These are phyloP conservation scores for Halocaridina rubra DNA, from an alignment of 2,888 invertebrate species.

Conservation along the genomic window DNA sequence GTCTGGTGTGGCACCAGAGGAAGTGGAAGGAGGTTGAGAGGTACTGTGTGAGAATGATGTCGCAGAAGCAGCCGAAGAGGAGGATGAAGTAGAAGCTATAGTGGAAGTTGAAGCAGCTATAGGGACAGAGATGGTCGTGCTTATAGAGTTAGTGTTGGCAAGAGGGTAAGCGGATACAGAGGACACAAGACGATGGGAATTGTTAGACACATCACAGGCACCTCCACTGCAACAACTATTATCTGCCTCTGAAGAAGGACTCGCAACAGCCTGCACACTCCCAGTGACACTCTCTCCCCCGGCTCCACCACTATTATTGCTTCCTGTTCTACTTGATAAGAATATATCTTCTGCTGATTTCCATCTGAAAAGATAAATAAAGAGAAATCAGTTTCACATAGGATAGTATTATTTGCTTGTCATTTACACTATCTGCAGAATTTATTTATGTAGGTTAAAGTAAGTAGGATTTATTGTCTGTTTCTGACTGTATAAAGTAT, in stretches of 20 bases:
- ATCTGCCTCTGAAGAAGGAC: conserved; percentile 6
- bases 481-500: no score
- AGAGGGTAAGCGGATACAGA: conserved; percentile 54
- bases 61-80: conserved; percentile 46
- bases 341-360: conserved; percentile 53
- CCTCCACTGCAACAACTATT: conserved; percentile 1
- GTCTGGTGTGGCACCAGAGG: not conserved
- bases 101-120: conserved; percentile 48
- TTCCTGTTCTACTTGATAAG: conserved; percentile 19
- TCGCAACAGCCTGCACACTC: not conserved
- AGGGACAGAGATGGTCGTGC: conserved; percentile 26
- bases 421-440: no score
- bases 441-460: no score
- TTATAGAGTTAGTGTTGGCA: conserved; percentile 37
- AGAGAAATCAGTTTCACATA: no score
- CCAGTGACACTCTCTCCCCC: not conserved
- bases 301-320: no score
- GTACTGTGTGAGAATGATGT: conserved; percentile 26
- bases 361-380: conserved; percentile 46
- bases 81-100: conserved; percentile 41
- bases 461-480: no score
- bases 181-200: conserved; percentile 38
- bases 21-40: conserved; percentile 12
- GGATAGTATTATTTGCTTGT: no score
- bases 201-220: conserved; percentile 12